Evolutionary conservation across 2,888 invertebrate genomes (phyloP).

Genomic region (Deroplatys truncata): DNA sequence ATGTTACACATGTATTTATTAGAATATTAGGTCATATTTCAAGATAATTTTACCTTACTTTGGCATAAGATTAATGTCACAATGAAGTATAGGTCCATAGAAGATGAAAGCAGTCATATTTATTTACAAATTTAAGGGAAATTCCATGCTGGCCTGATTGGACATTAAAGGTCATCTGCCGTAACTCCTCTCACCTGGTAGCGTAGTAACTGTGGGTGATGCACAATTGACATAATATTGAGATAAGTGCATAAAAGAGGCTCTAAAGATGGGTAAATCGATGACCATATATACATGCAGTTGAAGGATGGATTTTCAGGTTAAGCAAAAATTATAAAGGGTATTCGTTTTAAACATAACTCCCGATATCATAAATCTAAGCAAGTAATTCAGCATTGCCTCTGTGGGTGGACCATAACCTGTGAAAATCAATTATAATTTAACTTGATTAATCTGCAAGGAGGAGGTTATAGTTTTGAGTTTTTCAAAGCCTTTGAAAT

Average conservation of each 20-base stretch:
- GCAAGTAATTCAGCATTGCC: background rate
- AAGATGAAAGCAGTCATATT: background rate
- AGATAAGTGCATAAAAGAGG: background rate
- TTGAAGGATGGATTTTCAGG: background rate
- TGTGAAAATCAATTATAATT: background rate
- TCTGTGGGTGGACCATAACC: background rate
- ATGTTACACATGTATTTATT: background rate
- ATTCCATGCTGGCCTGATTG: slow-evolving; percentile 13
- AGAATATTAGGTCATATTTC: background rate
- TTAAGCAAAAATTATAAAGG: too few species aligned
- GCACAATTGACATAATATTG: background rate
- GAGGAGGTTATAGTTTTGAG: background rate
- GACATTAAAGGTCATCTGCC: slow-evolving; percentile 30
- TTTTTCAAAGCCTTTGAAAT: background rate
- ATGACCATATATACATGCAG: background rate
- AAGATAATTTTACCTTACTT: background rate
- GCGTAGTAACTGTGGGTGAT: background rate
- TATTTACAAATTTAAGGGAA: slow-evolving; percentile 15
- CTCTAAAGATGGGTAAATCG: background rate
- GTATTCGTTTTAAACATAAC: too few species aligned
- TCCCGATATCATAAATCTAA: background rate
- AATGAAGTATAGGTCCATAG: background rate
- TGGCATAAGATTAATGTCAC: background rate
- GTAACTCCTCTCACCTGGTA: slow-evolving; percentile 8
- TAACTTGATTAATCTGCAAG: background rate